Evolutionary conservation across 2,888 invertebrate species (phyloP), one percentile per base, ranked within the genome.

Genomic region (Villa cingulata): DNA sequence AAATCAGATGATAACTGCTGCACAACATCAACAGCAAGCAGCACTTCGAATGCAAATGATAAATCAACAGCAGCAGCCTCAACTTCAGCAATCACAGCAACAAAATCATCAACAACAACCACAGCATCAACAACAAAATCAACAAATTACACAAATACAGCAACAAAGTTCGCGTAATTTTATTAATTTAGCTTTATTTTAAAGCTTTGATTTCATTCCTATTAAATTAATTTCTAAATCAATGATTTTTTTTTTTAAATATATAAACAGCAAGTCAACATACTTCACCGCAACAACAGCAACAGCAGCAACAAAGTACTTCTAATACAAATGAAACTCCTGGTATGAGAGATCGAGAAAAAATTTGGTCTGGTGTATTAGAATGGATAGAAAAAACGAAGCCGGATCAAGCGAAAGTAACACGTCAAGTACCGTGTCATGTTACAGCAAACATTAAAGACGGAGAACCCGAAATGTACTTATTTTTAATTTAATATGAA

Each of bases 301-400:
- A 55, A 36, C 51, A 48, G 23, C 46, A 43, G 16, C 56, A 56
- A 44, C 56, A 55, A 44, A 36, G 16, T 36, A 36, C n/a, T 7
- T 19, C 32, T 14, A 37, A 20, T 20, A 18, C 38, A 27, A 23
- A 37, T 12, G 44, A 49, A 36, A 43, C 46, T 16, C 43, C 50
- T 2, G 55, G 54, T 14, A 54, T 60, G 47, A 59, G 65, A 14
- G 59, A 60, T 37, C 59, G 61, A 1, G 66, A 67, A 45, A 64
- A 63, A 45, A 77, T 78, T 54, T 88, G 87, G 87, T 79, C 79
- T 48, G 92, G 92, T 0, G 74, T 85, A 18, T 72, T 95, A 34
- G 94, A 95, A 68, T 94, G 92, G 90, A 84, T 88, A 62, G 94
- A 94, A 64, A 94, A 92, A 66, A 80, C 81, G 4, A 90, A 89